Evolutionary conservation across 2,113 vertebrate genomes (phyloP).

Genomic region (Pimephales promelas): DNA sequence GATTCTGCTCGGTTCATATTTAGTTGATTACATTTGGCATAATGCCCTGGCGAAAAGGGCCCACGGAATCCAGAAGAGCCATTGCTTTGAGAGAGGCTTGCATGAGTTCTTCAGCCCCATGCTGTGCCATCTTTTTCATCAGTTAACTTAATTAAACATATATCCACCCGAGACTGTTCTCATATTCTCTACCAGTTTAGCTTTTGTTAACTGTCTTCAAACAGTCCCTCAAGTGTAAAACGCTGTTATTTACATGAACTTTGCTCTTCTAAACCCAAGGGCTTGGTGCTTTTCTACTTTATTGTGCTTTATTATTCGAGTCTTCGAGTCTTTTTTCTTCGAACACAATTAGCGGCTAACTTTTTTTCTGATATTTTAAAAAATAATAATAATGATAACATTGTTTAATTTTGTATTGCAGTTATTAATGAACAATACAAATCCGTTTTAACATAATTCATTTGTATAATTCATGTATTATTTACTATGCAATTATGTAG

Average conservation of each 20-base stretch:
- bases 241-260: constrained; percentile 8
- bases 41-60: constrained; percentile 66
- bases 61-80: constrained; percentile 65
- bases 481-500: neutral
- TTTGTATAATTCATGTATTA: neutral
- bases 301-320: neutral
- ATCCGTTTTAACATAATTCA: neutral
- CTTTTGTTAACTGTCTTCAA: constrained; percentile 28
- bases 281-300: neutral
- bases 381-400: too few relatives aligned
- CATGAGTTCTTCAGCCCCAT: constrained; percentile 67
- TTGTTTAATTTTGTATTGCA: neutral
- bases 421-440: neutral
- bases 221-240: constrained; percentile 13
- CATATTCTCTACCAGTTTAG: constrained; percentile 26
- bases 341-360: neutral
- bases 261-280: neutral
- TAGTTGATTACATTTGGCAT: constrained; percentile 83
- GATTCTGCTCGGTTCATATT: constrained; percentile 84
- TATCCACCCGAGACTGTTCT: constrained; percentile 60
- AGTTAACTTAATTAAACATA: constrained; percentile 80
- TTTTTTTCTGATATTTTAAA: neutral
- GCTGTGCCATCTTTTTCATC: constrained; percentile 74
- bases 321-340: neutral
- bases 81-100: constrained; percentile 61